Evolutionary conservation across 92 coral and sea anemone species (phyloP), one percentile per base, ranked within the genome.

Genomic region (Epizoanthus stellaris): DNA sequence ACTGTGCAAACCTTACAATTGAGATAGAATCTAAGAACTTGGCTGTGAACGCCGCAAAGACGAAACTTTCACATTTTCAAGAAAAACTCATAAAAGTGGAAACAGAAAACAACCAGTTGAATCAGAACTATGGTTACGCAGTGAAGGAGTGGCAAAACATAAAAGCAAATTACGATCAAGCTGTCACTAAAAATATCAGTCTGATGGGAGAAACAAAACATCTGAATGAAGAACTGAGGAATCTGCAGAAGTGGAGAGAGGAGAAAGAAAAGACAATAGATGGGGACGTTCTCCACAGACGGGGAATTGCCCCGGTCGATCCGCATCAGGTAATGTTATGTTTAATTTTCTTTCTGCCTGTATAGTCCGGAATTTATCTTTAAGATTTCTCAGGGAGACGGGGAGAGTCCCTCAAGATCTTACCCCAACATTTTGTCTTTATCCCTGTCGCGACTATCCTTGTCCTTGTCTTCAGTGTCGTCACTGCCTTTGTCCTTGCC

Each of bases 181-280:
- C 47, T 15, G 80, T 57, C 6, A 17, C 11, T 63, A 57, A 75
- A 25, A 54, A 57, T 36, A 23, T 54, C 38, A 54, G 6, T 34
- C 65, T 75, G 23, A 54, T 57, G 52, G 19, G 53, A 36, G 67
- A 57, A 57, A 30, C 16, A 4, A 57, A 57, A 6, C 47, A 75
- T 4, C 17, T 75, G 49, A 34, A 75, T 56, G 67, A 75, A 57
- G 80, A 75, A 23, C 52, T 75, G 14, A 56, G 47, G 67, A 57
- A 54, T 57, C 34, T 75, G 49, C 21, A 54, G 49, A 30, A 75
- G 13, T 34, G 59, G 66, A 12, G 14, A 75, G 67, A 75, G 8
- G 17, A 14, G 16, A 11, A 54, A 34, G 66, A 57, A 4, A 25
- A 25, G 36, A 13, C 3, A 3, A 17, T 9, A 3, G 80, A 54